A percentile compares a stretch with the other conserved stretches of the same genome.
Conservation (phyloP, 2,888 invertebrate genomes). For the Ctena decussata region DNA sequence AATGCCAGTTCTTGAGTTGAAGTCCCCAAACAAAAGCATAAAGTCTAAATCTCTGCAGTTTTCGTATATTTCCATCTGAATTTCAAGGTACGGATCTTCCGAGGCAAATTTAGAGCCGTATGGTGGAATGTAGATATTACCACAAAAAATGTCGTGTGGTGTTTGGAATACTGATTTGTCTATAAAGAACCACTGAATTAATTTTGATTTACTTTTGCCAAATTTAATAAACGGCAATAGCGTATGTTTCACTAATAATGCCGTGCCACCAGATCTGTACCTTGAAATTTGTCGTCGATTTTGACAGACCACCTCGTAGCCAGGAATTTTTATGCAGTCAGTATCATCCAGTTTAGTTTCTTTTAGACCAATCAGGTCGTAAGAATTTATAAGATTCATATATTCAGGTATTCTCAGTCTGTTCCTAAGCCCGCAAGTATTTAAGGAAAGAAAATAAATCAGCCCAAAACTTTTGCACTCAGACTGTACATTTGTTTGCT, state of each 20-base stretch:
- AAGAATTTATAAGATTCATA: neutral
- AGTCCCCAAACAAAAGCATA: neutral
- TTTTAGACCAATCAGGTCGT: slow-evolving; percentile 9
- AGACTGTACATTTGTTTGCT: too few species aligned
- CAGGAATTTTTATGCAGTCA: neutral
- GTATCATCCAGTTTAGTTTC: too few species aligned
- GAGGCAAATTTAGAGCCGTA: too few species aligned
- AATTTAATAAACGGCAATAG: neutral
- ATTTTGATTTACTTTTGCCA: neutral
- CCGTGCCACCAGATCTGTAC: neutral
- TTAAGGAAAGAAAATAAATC: too few species aligned
- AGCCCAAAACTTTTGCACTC: too few species aligned
- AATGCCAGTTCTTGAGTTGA: neutral
- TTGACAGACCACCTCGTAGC: neutral
- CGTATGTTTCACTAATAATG: too few species aligned
- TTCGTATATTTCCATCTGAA: neutral
- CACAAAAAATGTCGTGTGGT: too few species aligned
- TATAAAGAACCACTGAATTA: neutral
- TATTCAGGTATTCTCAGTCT: neutral
- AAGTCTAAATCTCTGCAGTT: too few species aligned
- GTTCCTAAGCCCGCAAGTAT: neutral
- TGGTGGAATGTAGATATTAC: too few species aligned
- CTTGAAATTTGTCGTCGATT: neutral
- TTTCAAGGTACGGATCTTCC: neutral
- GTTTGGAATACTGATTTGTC: too few species aligned